These are phyloP conservation scores for Ovibos moschatus DNA, from an alignment of 2,113 vertebrate genomes.

Conservation along the genomic window DNA sequence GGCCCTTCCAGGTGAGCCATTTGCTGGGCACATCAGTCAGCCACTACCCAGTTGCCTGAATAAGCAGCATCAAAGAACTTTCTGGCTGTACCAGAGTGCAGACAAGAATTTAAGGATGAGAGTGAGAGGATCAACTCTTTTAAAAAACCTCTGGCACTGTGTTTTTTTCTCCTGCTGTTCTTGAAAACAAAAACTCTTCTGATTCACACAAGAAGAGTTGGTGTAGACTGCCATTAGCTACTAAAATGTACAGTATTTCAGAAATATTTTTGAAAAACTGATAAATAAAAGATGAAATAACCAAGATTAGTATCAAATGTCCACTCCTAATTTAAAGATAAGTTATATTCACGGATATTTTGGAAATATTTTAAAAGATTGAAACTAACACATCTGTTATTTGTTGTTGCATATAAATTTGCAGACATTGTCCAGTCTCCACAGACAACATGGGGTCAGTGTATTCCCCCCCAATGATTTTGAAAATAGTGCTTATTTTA, in stretches of 20 bases:
- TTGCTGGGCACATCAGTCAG: neutral
- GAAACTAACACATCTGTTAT: neutral
- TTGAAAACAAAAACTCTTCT: neutral
- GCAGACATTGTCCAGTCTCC: neutral
- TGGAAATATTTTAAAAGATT: neutral
- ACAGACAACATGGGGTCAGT: neutral
- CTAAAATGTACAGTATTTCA: neutral
- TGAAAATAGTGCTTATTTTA: constrained; percentile 39
- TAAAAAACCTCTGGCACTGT: neutral
- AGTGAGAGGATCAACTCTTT: neutral
- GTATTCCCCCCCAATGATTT: neutral
- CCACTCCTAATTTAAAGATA: neutral
- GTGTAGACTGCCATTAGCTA: neutral
- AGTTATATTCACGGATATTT: neutral
- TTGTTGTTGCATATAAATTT: neutral
- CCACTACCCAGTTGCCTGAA: neutral
- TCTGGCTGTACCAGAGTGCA: neutral
- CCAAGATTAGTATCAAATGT: neutral
- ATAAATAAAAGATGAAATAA: neutral
- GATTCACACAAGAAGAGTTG: neutral
- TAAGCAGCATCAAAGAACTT: neutral
- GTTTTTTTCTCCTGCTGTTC: neutral
- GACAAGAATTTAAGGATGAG: neutral
- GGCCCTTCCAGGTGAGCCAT: neutral
- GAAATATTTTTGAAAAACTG: neutral